phyloP scores from a whole-genome alignment of 1,140 invertebrate genomes.

The Ooceraea biroi region DNA sequence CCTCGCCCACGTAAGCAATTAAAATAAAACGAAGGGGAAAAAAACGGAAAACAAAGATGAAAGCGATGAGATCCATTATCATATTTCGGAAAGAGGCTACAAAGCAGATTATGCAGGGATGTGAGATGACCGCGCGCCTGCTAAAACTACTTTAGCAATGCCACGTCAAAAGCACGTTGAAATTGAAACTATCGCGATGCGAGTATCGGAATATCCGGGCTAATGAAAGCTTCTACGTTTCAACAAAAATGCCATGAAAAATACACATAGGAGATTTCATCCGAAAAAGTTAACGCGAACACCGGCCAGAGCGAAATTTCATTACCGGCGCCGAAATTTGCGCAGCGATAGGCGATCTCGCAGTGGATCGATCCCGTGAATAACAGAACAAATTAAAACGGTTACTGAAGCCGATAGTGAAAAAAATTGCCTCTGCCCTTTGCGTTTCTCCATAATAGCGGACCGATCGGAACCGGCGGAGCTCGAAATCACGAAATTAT shows the following conservation, averaged over 20 bases:
- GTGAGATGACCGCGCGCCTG: not conserved
- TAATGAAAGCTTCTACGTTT: too few relatives aligned
- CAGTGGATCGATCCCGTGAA: not conserved
- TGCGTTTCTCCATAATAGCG: slow-evolving; percentile 53
- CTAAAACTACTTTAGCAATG: not conserved
- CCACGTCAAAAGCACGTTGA: not conserved
- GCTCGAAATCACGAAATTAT: slow-evolving; percentile 60
- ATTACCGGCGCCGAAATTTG: too few relatives aligned
- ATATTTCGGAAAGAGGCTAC: not conserved
- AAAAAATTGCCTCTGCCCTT: slow-evolving; percentile 61
- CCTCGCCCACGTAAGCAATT: not conserved
- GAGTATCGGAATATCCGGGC: too few relatives aligned
- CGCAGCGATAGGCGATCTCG: not conserved
- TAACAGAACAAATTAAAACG: slow-evolving; percentile 43
- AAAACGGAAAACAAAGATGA: slow-evolving; percentile 15
- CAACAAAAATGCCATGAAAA: too few relatives aligned
- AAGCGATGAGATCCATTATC: not conserved
- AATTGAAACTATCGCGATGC: not conserved
- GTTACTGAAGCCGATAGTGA: slow-evolving; percentile 57
- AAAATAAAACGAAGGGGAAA: slow-evolving; percentile 1
- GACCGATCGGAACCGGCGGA: slow-evolving; percentile 37
- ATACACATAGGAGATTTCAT: too few relatives aligned
- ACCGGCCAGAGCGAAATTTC: too few relatives aligned
- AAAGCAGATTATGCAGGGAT: not conserved
- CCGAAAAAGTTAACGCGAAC: too few relatives aligned